phyloP scores from a whole-genome alignment of 2,797 vertebrate species.

The Periophthalmus magnuspinnatus region DNA sequence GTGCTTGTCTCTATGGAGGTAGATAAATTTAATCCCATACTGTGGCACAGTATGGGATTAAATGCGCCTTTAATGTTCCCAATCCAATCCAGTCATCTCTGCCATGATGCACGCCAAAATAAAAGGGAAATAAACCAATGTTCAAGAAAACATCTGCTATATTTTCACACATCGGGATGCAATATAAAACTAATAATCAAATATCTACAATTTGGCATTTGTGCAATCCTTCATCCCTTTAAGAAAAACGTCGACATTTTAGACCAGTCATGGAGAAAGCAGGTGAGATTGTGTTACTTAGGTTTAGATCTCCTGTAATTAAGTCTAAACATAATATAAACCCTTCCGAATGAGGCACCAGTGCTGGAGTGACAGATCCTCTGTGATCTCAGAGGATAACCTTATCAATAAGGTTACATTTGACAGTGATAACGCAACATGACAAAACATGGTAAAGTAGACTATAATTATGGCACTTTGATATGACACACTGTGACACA shows the following conservation, averaged over 20 bases:
- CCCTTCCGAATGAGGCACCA: background rate
- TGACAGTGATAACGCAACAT: constrained; percentile 22
- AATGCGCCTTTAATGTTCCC: background rate
- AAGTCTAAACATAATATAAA: background rate
- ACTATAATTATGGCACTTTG: constrained; percentile 8
- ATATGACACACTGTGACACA: background rate
- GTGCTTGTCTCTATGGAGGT: too few relatives aligned
- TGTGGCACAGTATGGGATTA: too few relatives aligned
- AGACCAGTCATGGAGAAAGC: background rate
- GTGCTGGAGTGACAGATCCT: background rate
- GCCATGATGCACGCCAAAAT: background rate
- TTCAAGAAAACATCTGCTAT: background rate
- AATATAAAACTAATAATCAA: background rate
- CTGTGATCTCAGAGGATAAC: background rate
- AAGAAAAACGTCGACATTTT: background rate
- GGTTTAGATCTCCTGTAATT: background rate
- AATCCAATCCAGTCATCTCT: background rate
- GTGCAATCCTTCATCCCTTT: background rate
- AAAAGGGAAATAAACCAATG: background rate
- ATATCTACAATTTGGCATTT: background rate
- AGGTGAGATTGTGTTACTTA: background rate
- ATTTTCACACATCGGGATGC: background rate
- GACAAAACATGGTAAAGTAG: background rate
- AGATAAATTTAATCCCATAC: too few relatives aligned
- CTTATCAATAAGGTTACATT: background rate